These are phyloP conservation scores for roundworm (Caenorhabditis elegans) DNA, from an alignment of 1,140 invertebrate genomes.

Conservation along the genomic window DNA sequence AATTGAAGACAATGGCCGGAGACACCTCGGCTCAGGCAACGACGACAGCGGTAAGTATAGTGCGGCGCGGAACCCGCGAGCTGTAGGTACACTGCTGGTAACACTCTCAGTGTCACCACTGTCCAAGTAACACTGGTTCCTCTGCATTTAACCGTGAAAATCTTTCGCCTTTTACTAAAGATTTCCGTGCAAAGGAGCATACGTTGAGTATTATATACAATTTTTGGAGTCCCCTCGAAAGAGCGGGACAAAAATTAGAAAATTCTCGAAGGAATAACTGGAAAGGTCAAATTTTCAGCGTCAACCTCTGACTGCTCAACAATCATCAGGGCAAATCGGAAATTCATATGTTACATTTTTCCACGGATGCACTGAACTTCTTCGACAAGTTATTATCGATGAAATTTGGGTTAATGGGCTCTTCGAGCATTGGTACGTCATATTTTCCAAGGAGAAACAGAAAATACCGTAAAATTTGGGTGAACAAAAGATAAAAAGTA, in stretches of 20 bases:
- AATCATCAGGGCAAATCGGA: constrained; percentile 72
- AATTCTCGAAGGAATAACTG: neutral
- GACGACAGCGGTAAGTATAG: neutral
- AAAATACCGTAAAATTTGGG: too few relatives aligned
- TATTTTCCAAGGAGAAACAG: too few relatives aligned
- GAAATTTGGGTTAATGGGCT: constrained; percentile 95
- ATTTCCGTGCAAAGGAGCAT: constrained; percentile 37
- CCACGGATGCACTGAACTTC: constrained; percentile 93
- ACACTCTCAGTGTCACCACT: too few relatives aligned
- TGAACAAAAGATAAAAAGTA: too few relatives aligned
- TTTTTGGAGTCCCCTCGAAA: constrained; percentile 31
- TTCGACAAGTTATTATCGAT: constrained; percentile 91
- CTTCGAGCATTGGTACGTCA: constrained; percentile 75
- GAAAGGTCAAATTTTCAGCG: neutral
- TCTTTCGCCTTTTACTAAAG: constrained; percentile 32
- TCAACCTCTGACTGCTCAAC: constrained; percentile 33
- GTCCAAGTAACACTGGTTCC: too few relatives aligned
- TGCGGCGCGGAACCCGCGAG: too few relatives aligned
- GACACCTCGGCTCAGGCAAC: constrained; percentile 43
- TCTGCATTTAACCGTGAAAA: too few relatives aligned
- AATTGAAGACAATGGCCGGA: constrained; percentile 65
- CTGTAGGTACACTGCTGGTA: too few relatives aligned
- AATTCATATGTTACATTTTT: constrained; percentile 96
- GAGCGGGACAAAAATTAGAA: constrained; percentile 29
- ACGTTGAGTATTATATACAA: neutral